A percentile compares a stretch with the other conserved stretches of the same genome.
phyloP scores from a whole-genome alignment of 2,113 vertebrate genomes.

The Gyps fulvus region DNA sequence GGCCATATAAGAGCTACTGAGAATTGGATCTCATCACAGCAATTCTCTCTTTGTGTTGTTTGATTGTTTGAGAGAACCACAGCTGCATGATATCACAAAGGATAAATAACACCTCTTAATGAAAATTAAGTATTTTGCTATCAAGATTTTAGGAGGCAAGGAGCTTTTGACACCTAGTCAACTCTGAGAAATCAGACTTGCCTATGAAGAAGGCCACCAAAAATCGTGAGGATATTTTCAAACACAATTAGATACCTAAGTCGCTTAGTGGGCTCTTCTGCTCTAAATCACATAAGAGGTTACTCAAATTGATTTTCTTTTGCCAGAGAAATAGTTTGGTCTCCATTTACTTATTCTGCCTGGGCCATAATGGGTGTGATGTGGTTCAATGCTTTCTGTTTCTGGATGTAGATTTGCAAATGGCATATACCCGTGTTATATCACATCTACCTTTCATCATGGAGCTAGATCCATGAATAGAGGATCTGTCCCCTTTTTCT shows the following conservation, averaged over 20 bases:
- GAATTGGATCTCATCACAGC: background rate
- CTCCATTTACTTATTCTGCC: background rate
- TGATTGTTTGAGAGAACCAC: background rate
- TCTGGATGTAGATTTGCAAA: background rate
- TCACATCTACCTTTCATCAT: background rate
- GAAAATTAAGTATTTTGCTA: background rate
- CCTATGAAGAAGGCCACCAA: background rate
- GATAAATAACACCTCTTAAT: background rate
- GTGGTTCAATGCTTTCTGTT: background rate
- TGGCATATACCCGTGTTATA: background rate
- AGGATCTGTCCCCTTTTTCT: background rate
- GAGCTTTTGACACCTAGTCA: background rate
- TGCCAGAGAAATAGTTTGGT: background rate
- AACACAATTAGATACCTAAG: background rate
- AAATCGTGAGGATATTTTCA: background rate
- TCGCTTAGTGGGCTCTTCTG: accelerated
- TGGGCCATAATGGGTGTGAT: background rate
- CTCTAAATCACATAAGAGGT: background rate
- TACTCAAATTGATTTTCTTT: background rate
- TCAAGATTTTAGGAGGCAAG: background rate
- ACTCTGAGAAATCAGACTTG: background rate
- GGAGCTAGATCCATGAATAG: background rate
- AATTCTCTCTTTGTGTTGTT: background rate
- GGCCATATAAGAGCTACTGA: background rate
- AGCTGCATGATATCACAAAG: background rate